phyloP scores from a whole-genome alignment of 2,113 vertebrate species.

The Nestor notabilis region DNA sequence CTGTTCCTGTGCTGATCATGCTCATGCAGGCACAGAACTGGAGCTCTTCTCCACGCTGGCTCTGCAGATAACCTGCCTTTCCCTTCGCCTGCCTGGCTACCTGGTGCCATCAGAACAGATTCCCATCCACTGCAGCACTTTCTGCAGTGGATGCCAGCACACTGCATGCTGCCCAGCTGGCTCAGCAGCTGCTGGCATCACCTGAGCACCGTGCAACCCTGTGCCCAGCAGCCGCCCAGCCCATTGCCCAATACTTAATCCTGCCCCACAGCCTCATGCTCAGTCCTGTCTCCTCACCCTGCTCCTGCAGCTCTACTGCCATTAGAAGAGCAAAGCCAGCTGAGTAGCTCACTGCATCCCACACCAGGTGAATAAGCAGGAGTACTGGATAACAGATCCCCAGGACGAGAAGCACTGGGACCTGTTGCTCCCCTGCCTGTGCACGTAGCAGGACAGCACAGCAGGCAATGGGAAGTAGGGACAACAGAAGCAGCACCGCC shows the following conservation, averaged over 20 bases:
- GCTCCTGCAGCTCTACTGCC: not conserved
- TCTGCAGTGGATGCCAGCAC: not conserved
- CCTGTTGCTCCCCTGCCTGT: not conserved
- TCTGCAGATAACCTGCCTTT: not conserved
- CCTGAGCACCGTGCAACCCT: rapidly evolving
- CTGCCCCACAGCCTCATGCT: not conserved
- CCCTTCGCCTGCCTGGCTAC: not conserved
- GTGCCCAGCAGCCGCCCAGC: not conserved
- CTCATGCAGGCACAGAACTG: rapidly evolving
- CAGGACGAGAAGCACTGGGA: not conserved
- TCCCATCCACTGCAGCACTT: not conserved
- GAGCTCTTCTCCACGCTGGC: not conserved
- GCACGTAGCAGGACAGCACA: not conserved
- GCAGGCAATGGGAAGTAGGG: not conserved
- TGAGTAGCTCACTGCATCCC: not conserved
- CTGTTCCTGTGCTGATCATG: rapidly evolving
- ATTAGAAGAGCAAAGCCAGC: not conserved
- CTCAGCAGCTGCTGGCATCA: rapidly evolving
- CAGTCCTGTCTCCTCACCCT: not conserved
- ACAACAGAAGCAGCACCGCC: not conserved
- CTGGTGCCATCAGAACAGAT: not conserved
- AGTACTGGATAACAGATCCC: not conserved
- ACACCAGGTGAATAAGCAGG: not conserved
- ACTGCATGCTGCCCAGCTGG: rapidly evolving
- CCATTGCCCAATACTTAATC: not conserved